Evolutionary conservation across 2,113 vertebrate species (phyloP).

Genomic region (Campylomormyrus tamandua): DNA sequence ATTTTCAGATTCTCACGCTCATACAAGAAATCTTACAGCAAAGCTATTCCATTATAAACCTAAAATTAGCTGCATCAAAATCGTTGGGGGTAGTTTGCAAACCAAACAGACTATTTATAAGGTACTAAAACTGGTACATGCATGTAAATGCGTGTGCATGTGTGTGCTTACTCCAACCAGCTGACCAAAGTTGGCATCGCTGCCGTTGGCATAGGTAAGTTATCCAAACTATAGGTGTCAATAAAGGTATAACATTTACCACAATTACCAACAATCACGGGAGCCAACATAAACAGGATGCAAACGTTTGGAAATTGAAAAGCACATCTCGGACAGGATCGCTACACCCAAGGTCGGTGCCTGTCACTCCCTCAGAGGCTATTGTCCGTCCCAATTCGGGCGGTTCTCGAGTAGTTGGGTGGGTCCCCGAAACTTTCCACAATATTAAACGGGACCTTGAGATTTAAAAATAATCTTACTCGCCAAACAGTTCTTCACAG

Average conservation of each 20-base stretch:
- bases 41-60: too few species aligned
- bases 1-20: too few species aligned
- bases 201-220: neutral
- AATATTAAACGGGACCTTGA: neutral
- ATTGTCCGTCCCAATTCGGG: conserved; percentile 11
- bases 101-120: neutral
- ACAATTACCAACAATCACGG: neutral
- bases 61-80: neutral
- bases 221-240: neutral
- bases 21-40: too few species aligned
- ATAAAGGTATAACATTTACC: neutral
- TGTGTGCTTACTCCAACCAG: neutral
- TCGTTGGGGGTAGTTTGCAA: neutral
- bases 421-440: conserved; percentile 2
- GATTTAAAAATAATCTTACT: neutral
- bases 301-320: neutral
- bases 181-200: neutral
- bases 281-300: conserved; percentile 3
- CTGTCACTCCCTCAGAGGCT: neutral
- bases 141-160: neutral
- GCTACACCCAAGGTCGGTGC: neutral
- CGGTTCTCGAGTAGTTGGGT: neutral
- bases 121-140: neutral
- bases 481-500: neutral
- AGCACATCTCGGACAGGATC: neutral